Conservation (phyloP, 2,113 vertebrate species). For the Phycodurus eques region DNA sequence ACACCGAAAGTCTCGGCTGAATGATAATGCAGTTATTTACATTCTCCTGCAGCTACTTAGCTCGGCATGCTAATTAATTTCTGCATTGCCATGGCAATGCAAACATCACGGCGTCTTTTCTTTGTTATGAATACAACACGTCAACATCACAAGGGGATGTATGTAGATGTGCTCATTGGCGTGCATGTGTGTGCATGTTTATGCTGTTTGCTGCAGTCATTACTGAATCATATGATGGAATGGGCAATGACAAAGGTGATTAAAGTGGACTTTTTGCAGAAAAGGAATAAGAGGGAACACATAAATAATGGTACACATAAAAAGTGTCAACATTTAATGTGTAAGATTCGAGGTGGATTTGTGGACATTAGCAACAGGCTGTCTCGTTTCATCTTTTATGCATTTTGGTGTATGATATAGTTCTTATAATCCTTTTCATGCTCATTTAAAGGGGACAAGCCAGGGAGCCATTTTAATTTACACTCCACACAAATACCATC, state of each 20-base stretch:
- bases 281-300: too few relatives aligned
- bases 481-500: not conserved
- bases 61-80: constrained; percentile 40
- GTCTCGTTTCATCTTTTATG: not conserved
- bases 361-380: not conserved
- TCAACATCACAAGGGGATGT: constrained; percentile 30
- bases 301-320: too few relatives aligned
- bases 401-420: not conserved
- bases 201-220: not conserved
- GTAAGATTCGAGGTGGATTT: not conserved
- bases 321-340: not conserved
- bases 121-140: constrained; percentile 46
- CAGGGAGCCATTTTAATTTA: not conserved
- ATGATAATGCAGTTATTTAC: constrained; percentile 29
- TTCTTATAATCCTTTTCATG: not conserved
- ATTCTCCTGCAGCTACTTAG: constrained; percentile 29
- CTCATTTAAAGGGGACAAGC: not conserved
- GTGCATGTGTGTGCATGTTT: constrained; percentile 18
- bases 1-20: constrained; percentile 11
- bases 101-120: constrained; percentile 36
- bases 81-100: constrained; percentile 42
- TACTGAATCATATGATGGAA: too few relatives aligned
- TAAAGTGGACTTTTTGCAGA: too few relatives aligned
- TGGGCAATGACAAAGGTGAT: too few relatives aligned
- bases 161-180: constrained; percentile 6